phyloP scores from a whole-genome alignment of 2,113 vertebrate species.

The Podocnemis expansa region DNA sequence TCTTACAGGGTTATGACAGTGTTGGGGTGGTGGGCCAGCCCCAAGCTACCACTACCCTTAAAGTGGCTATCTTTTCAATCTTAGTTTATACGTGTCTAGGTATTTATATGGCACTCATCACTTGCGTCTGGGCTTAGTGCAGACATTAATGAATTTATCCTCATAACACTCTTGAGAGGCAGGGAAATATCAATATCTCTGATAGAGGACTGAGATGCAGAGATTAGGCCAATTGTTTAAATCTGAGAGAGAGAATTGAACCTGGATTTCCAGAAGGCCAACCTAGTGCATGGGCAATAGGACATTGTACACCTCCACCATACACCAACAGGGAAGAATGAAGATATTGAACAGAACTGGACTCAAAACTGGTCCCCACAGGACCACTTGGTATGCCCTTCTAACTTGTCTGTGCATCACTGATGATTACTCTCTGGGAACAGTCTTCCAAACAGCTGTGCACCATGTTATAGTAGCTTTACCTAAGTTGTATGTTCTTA shows the following conservation, averaged over 20 bases:
- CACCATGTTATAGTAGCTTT: too few species aligned
- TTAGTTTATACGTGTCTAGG: background rate
- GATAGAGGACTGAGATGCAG: background rate
- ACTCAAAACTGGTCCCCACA: too few species aligned
- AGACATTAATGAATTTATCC: background rate
- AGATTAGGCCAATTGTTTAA: background rate
- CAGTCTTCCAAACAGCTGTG: too few species aligned
- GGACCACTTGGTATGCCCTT: too few species aligned
- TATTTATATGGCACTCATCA: background rate
- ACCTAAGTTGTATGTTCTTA: too few species aligned
- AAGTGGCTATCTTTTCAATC: background rate
- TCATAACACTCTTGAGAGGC: background rate
- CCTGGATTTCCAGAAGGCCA: background rate
- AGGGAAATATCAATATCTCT: background rate
- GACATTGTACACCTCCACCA: background rate
- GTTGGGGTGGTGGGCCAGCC: too few species aligned
- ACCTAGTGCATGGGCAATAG: background rate
- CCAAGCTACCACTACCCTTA: background rate
- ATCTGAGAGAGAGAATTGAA: background rate
- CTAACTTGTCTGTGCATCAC: too few species aligned
- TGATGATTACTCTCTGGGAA: too few species aligned
- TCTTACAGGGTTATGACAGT: background rate
- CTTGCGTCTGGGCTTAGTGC: background rate
- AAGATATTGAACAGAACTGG: too few species aligned
- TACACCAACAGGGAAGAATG: background rate